Conservation (phyloP, 2,888 invertebrate species). For the Drosophila merina region DNA sequence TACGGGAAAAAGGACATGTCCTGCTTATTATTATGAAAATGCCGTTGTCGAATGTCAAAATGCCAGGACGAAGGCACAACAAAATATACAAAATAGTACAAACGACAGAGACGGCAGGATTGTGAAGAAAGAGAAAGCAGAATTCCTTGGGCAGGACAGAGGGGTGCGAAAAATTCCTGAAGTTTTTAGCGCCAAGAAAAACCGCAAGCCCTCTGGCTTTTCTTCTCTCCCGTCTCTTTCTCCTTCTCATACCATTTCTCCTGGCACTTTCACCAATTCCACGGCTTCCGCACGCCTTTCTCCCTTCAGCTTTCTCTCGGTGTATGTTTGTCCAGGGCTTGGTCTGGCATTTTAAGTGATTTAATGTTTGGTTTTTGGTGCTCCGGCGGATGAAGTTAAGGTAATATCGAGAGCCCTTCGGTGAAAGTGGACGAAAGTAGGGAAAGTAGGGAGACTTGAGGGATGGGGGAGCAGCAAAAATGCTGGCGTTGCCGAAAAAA, state of each 20-base stretch:
- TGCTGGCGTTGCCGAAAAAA: slow-evolving; percentile 55
- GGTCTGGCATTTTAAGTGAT: slow-evolving; percentile 76
- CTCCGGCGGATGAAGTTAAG: slow-evolving; percentile 50
- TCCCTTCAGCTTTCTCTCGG: slow-evolving; percentile 10
- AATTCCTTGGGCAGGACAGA: neutral
- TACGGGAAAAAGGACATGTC: slow-evolving; percentile 10
- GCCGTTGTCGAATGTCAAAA: slow-evolving; percentile 48
- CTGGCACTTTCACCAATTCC: neutral
- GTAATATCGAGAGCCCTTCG: slow-evolving; percentile 20
- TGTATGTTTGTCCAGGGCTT: slow-evolving; percentile 69
- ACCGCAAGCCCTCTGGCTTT: slow-evolving; percentile 41
- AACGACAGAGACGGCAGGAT: neutral
- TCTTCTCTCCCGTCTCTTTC: no score
- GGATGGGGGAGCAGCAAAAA: neutral
- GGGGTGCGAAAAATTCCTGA: slow-evolving; percentile 44
- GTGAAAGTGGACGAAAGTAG: neutral
- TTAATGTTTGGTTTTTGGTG: slow-evolving; percentile 77
- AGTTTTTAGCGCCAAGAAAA: slow-evolving; percentile 56
- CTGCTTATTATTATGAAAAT: slow-evolving; percentile 59
- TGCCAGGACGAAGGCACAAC: slow-evolving; percentile 38
- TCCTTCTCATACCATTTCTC: neutral
- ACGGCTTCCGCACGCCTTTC: neutral
- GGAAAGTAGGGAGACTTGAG: neutral
- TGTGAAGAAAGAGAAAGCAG: neutral
- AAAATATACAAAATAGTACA: slow-evolving; percentile 25